Percentiles rank a stretch among this genome's conserved stretches.
phyloP scores from a whole-genome alignment of 2,888 invertebrate species.

The Mesopsocus fuscifrons region DNA sequence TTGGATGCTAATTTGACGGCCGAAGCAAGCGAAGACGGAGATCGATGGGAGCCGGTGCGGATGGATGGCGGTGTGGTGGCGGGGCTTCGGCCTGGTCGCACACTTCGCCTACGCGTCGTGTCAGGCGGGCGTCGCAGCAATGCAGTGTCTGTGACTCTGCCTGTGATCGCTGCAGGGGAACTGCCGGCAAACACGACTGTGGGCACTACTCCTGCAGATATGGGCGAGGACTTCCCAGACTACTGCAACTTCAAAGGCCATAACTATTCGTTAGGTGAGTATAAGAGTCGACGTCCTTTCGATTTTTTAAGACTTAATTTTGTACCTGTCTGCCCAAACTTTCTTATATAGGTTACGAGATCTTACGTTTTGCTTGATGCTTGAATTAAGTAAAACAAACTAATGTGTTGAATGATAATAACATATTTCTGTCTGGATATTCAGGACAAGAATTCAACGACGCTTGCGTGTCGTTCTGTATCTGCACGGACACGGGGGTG shows the following conservation, averaged over 20 bases:
- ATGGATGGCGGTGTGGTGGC: slow-evolving; percentile 20
- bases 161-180: slow-evolving; percentile 10
- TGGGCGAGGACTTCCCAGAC: not conserved
- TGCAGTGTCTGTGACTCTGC: slow-evolving; percentile 17
- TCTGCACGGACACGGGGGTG: slow-evolving; percentile 46
- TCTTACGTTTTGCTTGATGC: too few species aligned
- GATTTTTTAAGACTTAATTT: too few species aligned
- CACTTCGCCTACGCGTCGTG: slow-evolving; percentile 24
- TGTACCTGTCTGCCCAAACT: too few species aligned
- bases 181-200: slow-evolving; percentile 11
- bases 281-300: too few species aligned
- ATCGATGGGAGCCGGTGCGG: slow-evolving; percentile 27
- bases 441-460: slow-evolving; percentile 60
- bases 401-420: too few species aligned
- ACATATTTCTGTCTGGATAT: too few species aligned
- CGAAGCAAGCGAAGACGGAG: slow-evolving; percentile 26
- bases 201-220: not conserved
- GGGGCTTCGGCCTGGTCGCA: slow-evolving; percentile 24
- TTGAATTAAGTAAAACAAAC: too few species aligned
- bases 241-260: slow-evolving; percentile 23
- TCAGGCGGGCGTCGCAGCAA: slow-evolving; percentile 20
- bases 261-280: slow-evolving; percentile 19
- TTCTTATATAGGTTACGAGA: too few species aligned
- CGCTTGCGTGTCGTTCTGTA: slow-evolving; percentile 59
- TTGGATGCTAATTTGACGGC: slow-evolving; percentile 22